Percentiles rank a stretch among this genome's conserved stretches.
Conservation (phyloP, 2,797 vertebrate genomes). For the Eutrigla gurnardus region DNA sequence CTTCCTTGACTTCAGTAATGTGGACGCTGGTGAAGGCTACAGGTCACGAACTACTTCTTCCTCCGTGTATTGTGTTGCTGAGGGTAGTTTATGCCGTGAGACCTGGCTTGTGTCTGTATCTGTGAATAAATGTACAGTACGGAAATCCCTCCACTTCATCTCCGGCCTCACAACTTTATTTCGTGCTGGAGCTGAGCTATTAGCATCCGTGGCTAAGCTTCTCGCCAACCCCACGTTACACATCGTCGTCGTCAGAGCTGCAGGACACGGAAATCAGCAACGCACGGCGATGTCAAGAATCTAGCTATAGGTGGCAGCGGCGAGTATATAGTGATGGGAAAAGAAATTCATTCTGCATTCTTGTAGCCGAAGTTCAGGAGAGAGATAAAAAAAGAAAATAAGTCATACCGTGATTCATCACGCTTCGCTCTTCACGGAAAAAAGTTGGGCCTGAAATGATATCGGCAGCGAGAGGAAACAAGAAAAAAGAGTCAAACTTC, state of each 20-base stretch:
- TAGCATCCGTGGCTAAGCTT: too few relatives aligned
- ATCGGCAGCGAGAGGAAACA: not conserved
- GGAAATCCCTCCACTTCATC: too few relatives aligned
- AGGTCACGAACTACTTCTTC: too few relatives aligned
- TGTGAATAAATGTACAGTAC: too few relatives aligned
- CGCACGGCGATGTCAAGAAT: conserved; percentile 35
- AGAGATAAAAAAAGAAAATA: not conserved
- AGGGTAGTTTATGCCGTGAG: too few relatives aligned
- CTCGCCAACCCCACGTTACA: too few relatives aligned
- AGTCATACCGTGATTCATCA: not conserved
- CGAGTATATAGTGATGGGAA: not conserved
- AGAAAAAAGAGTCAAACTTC: not conserved
- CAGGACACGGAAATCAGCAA: conserved; percentile 33
- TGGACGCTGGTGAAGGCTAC: too few relatives aligned
- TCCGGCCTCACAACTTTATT: too few relatives aligned
- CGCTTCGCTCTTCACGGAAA: not conserved
- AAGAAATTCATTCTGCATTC: conserved; percentile 13
- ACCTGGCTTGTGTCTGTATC: too few relatives aligned
- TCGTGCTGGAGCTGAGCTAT: too few relatives aligned
- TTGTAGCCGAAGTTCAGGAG: conserved; percentile 12
- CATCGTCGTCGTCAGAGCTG: conserved; percentile 2
- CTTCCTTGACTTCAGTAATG: too few relatives aligned
- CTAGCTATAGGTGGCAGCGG: not conserved
- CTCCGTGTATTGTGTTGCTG: too few relatives aligned
- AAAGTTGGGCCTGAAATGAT: not conserved